Conservation (phyloP, 2,888 invertebrate species). For the Cistogaster globosa region DNA sequence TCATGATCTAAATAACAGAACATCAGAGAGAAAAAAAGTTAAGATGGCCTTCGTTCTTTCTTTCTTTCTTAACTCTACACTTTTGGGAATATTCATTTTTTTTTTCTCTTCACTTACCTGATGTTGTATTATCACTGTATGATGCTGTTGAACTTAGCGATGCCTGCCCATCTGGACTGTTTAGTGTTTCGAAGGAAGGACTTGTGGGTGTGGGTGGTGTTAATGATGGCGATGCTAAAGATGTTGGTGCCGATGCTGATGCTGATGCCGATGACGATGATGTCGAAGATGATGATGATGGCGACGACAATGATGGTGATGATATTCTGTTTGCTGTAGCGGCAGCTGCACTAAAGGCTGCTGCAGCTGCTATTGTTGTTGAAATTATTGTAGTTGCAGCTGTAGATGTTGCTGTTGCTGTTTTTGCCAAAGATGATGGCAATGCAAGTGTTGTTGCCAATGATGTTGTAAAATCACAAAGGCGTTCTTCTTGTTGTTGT, state of each 20-base stretch:
- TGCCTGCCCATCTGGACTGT: constrained; percentile 82
- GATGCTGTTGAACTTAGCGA: constrained; percentile 79
- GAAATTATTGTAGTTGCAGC: constrained; percentile 52
- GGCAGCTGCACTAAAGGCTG: constrained; percentile 70
- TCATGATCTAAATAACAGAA: constrained; percentile 79
- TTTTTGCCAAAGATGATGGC: constrained; percentile 10
- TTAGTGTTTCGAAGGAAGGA: constrained; percentile 78
- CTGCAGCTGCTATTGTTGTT: constrained; percentile 70
- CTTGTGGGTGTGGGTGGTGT: constrained; percentile 80
- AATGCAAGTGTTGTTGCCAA: constrained; percentile 1
- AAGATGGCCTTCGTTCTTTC: not conserved
- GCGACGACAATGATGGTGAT: constrained; percentile 61
- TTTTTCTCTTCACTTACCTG: constrained; percentile 76
- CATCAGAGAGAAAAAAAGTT: not conserved
- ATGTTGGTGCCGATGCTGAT: constrained; percentile 30
- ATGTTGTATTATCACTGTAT: constrained; percentile 80
- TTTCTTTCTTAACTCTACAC: not conserved
- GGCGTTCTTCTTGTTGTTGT: constrained; percentile 7
- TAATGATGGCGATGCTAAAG: constrained; percentile 75
- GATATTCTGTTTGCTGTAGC: constrained; percentile 70
- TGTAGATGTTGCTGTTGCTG: constrained; percentile 64
- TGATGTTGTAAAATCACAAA: constrained; percentile 46
- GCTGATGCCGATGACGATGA: constrained; percentile 41
- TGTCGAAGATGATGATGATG: constrained; percentile 58
- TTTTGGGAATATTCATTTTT: constrained; percentile 9